Percentiles rank a stretch among this genome's conserved stretches.
phyloP scores from a whole-genome alignment of 2,797 vertebrate species.

The Anguilla marmorata region DNA sequence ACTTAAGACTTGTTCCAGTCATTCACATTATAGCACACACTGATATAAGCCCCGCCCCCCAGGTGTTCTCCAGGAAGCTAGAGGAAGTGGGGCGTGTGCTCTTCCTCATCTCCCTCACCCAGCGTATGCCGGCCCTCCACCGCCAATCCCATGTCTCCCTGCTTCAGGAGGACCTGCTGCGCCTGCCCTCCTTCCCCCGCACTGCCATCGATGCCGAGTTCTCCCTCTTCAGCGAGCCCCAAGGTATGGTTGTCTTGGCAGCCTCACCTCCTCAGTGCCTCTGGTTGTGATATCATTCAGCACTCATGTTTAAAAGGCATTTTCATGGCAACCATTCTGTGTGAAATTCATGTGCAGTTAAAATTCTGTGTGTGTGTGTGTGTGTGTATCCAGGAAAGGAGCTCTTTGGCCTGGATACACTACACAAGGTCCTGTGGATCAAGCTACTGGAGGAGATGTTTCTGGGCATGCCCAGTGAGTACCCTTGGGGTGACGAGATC shows the following conservation, averaged over 20 bases:
- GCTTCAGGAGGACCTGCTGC: conserved; percentile 96
- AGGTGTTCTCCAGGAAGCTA: conserved; percentile 97
- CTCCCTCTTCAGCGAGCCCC: conserved; percentile 91
- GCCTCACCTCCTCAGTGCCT: not conserved
- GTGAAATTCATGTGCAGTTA: not conserved
- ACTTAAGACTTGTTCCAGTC: not conserved
- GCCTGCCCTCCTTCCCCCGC: conserved; percentile 93
- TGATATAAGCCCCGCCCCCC: not conserved
- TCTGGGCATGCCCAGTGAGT: conserved; percentile 98
- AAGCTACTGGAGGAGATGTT: conserved; percentile 99
- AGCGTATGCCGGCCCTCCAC: conserved; percentile 91
- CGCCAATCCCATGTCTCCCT: conserved; percentile 97
- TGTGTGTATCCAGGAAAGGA: conserved; percentile 82
- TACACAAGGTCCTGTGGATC: conserved; percentile 98
- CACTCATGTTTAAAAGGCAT: not conserved
- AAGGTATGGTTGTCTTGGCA: conserved; percentile 70
- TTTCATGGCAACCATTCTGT: not conserved
- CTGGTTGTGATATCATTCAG: not conserved
- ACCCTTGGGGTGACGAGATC: conserved; percentile 98
- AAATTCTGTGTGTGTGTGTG: not conserved
- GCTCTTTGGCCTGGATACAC: conserved; percentile 93
- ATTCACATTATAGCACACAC: not conserved
- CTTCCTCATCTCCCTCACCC: conserved; percentile 95
- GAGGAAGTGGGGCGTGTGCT: conserved; percentile 95
- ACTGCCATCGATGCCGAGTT: conserved; percentile 97